These are phyloP conservation scores for Notiomystis cincta DNA, from an alignment of 2,113 vertebrate genomes.

Conservation along the genomic window DNA sequence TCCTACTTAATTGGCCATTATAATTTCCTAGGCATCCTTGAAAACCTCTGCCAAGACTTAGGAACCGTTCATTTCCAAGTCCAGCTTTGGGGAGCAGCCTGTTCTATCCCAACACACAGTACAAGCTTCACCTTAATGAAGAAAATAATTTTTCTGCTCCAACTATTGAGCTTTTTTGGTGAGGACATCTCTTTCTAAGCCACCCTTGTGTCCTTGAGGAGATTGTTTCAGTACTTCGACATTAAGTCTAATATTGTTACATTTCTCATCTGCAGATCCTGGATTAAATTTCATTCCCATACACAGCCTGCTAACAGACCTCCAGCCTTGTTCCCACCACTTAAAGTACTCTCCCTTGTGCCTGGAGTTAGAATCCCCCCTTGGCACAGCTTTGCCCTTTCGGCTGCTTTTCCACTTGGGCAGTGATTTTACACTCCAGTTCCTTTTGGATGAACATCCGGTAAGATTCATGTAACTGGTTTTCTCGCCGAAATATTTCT, in stretches of 20 bases:
- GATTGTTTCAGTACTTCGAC: background rate
- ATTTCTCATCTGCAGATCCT: background rate
- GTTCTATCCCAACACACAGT: background rate
- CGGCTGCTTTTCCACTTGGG: background rate
- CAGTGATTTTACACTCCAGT: slow-evolving; percentile 28
- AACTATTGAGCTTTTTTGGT: background rate
- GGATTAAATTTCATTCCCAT: background rate
- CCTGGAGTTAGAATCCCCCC: background rate
- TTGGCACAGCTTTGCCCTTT: background rate
- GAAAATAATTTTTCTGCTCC: background rate
- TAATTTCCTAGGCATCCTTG: background rate
- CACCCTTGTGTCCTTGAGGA: background rate
- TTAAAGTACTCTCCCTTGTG: background rate
- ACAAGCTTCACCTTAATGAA: background rate
- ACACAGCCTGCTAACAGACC: background rate
- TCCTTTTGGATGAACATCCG: background rate
- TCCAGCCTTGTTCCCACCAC: background rate
- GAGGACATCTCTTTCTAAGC: background rate
- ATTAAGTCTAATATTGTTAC: background rate
- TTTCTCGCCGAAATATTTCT: background rate
- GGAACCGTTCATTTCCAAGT: background rate
- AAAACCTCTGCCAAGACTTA: background rate
- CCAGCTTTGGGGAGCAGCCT: background rate
- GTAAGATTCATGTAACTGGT: background rate
- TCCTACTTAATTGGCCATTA: background rate